phyloP scores from a whole-genome alignment of 2,888 invertebrate species.

The Drosophila neotestacea region DNA sequence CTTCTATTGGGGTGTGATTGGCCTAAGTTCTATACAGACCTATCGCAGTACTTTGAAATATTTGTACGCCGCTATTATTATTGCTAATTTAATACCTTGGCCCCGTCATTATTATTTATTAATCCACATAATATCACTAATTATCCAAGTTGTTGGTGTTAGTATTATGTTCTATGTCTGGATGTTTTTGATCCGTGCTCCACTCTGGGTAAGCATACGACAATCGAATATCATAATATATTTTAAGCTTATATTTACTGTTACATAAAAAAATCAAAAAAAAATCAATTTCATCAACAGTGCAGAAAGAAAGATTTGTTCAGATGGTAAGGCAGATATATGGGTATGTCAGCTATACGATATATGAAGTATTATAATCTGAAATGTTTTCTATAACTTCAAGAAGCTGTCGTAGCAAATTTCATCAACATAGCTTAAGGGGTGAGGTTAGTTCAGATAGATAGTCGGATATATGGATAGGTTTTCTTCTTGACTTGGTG shows the following conservation, averaged over 20 bases:
- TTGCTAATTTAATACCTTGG: conserved; percentile 26
- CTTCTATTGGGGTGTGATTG: background rate
- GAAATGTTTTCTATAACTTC: background rate
- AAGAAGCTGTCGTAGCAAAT: background rate
- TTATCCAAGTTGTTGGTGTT: conserved; percentile 33
- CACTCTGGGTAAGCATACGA: conserved; percentile 36
- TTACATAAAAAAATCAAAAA: too few species aligned
- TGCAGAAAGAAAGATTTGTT: too few species aligned
- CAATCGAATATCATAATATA: too few species aligned
- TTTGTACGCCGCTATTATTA: background rate
- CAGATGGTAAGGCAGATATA: too few species aligned
- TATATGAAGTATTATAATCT: too few species aligned
- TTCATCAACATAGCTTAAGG: background rate
- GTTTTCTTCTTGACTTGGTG: too few species aligned
- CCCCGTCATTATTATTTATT: conserved; percentile 31
- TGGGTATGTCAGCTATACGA: too few species aligned
- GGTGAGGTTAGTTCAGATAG: background rate
- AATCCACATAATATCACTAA: background rate
- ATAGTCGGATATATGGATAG: background rate
- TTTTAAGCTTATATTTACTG: too few species aligned
- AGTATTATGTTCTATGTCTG: conserved; percentile 26
- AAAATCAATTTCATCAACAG: too few species aligned
- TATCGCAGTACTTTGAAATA: conserved; percentile 25
- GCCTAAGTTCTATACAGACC: conserved; percentile 22
- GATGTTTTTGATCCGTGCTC: conserved; percentile 43